phyloP scores from a whole-genome alignment of 2,888 invertebrate species.

The Drosophila austrosaltans region DNA sequence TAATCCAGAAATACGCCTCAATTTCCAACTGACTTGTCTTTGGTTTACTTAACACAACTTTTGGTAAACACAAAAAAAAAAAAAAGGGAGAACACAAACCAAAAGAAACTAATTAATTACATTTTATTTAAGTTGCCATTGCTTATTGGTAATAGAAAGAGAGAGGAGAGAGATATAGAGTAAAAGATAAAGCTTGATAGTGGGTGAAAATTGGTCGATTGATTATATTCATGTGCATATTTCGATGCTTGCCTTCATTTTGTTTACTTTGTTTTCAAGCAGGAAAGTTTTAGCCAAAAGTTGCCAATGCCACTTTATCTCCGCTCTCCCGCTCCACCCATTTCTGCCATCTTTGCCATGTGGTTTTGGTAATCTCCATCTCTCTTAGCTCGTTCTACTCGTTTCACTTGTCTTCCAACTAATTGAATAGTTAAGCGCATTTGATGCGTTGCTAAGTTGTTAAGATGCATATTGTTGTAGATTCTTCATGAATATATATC shows the following conservation, averaged over 20 bases:
- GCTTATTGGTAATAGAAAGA: neutral
- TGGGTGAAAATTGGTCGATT: constrained; percentile 46
- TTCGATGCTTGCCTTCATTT: constrained; percentile 38
- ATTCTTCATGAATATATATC: constrained; percentile 16
- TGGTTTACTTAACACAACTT: constrained; percentile 31
- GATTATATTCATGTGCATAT: constrained; percentile 58
- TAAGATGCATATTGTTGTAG: constrained; percentile 42
- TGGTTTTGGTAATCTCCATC: constrained; percentile 23
- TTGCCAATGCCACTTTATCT: constrained; percentile 2
- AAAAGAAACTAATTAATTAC: constrained; percentile 66
- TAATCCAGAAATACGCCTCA: constrained; percentile 19
- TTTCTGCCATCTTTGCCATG: neutral
- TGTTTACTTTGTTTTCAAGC: constrained; percentile 36
- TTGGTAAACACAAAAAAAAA: constrained; percentile 14
- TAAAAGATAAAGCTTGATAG: neutral
- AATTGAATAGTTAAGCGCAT: constrained; percentile 70
- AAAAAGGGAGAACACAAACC: neutral
- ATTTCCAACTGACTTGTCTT: constrained; percentile 19
- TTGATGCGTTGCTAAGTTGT: constrained; percentile 58
- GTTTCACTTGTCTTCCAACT: constrained; percentile 36
- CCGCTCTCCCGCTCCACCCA: neutral
- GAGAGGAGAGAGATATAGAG: neutral
- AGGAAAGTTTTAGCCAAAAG: constrained; percentile 26
- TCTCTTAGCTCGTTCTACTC: constrained; percentile 18
- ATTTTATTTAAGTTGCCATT: constrained; percentile 55